A percentile compares a stretch with the other conserved stretches of the same genome.
These are phyloP conservation scores for Tenthredo livida DNA, from an alignment of 2,888 invertebrate species.

Conservation along the genomic window DNA sequence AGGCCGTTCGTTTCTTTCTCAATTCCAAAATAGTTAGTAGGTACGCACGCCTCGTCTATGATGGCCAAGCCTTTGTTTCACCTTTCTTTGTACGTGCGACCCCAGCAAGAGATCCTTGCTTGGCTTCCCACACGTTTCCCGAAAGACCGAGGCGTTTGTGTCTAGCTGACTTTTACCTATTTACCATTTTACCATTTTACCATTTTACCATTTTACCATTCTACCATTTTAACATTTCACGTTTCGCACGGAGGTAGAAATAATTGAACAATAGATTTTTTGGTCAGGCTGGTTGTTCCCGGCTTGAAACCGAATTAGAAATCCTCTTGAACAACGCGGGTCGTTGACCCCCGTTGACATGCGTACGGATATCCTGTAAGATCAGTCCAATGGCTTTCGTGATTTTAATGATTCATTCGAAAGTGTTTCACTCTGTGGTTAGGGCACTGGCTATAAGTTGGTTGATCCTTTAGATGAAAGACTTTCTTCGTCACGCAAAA, in stretches of 20 bases:
- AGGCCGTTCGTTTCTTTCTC: not conserved
- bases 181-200: constrained; percentile 40
- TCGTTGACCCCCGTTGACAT: constrained; percentile 23
- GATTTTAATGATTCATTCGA: constrained; percentile 47
- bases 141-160: constrained; percentile 20
- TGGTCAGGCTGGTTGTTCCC: not conserved
- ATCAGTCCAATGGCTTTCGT: constrained; percentile 31
- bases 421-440: constrained; percentile 45
- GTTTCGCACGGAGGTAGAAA: constrained; percentile 6
- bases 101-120: not conserved
- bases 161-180: constrained; percentile 12
- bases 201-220: constrained; percentile 29
- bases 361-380: constrained; percentile 38
- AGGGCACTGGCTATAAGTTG: not conserved
- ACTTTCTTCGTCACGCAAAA: constrained; percentile 47
- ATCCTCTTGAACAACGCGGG: constrained; percentile 7
- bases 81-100: not conserved
- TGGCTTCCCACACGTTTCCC: constrained; percentile 45
- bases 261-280: constrained; percentile 18
- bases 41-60: not conserved
- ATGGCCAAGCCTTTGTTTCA: constrained; percentile 21
- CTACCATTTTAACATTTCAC: constrained; percentile 18
- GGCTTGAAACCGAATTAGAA: constrained; percentile 18
- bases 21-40: constrained; percentile 7
- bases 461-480: constrained; percentile 13